phyloP scores from a whole-genome alignment of 2,888 invertebrate genomes.

The Sthenelais limicola region DNA sequence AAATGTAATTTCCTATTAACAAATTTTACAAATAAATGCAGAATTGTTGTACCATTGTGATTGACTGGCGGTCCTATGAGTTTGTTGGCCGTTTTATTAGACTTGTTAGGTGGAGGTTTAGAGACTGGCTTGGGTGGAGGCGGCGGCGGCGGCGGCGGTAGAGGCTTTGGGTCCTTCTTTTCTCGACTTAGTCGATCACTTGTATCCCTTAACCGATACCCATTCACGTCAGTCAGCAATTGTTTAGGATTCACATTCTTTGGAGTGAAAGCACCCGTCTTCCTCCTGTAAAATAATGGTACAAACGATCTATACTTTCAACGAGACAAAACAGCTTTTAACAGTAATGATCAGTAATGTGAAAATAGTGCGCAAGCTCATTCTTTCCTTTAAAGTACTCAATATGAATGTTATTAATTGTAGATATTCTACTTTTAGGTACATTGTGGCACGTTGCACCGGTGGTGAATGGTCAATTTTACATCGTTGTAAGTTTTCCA shows the following conservation, averaged over 20 bases:
- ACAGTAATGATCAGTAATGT: too few relatives aligned
- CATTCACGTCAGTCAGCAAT: conserved; percentile 76
- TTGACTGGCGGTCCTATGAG: conserved; percentile 33
- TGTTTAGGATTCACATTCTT: conserved; percentile 71
- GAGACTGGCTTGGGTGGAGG: neutral
- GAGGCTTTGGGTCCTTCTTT: conserved; percentile 46
- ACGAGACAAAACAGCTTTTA: too few relatives aligned
- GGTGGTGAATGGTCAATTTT: too few relatives aligned
- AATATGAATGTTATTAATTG: too few relatives aligned
- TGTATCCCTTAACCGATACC: conserved; percentile 93
- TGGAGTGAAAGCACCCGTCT: conserved; percentile 88
- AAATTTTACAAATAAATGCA: too few relatives aligned
- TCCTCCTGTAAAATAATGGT: conserved; percentile 77
- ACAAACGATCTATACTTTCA: too few relatives aligned
- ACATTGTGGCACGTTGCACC: too few relatives aligned
- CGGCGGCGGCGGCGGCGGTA: neutral
- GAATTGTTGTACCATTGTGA: conserved; percentile 36
- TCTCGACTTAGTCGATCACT: conserved; percentile 81
- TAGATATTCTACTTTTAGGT: too few relatives aligned
- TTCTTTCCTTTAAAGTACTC: too few relatives aligned
- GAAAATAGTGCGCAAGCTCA: too few relatives aligned
- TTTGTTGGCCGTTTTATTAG: neutral
- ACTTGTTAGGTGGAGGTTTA: neutral
- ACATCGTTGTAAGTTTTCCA: too few relatives aligned
- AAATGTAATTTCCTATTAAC: too few relatives aligned